These are phyloP conservation scores for Eupithecia insigniata DNA, from an alignment of 2,888 invertebrate species.

Conservation along the genomic window DNA sequence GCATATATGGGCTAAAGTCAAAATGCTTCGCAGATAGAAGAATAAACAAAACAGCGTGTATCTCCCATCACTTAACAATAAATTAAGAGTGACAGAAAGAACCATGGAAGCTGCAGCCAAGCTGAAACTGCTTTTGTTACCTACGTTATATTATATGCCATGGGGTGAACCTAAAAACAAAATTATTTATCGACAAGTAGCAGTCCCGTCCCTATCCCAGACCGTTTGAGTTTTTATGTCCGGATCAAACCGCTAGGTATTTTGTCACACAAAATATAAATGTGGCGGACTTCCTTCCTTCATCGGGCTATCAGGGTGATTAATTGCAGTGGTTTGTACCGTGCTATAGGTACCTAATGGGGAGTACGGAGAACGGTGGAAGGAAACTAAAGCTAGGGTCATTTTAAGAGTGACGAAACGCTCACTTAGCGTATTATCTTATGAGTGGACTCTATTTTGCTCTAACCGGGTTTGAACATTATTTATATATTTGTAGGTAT, in stretches of 20 bases:
- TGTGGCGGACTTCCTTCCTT: constrained; percentile 82
- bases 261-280: constrained; percentile 85
- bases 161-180: background rate
- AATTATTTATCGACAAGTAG: constrained; percentile 30
- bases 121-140: background rate
- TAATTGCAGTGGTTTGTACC: constrained; percentile 66
- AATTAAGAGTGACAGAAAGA: no score
- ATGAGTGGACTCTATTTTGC: background rate
- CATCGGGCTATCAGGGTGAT: constrained; percentile 83
- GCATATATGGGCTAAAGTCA: no score
- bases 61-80: no score
- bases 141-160: background rate
- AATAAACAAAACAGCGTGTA: background rate
- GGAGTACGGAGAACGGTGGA: background rate
- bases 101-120: background rate
- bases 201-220: constrained; percentile 54
- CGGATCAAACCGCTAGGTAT: constrained; percentile 83
- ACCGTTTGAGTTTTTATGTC: constrained; percentile 81
- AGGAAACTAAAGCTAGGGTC: background rate
- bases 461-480: background rate
- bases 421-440: no score
- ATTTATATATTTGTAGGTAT: no score
- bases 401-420: background rate
- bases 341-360: background rate
- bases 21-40: no score